Conservation (phyloP, 2,888 invertebrate genomes). For the Polydrusus cervinus region DNA sequence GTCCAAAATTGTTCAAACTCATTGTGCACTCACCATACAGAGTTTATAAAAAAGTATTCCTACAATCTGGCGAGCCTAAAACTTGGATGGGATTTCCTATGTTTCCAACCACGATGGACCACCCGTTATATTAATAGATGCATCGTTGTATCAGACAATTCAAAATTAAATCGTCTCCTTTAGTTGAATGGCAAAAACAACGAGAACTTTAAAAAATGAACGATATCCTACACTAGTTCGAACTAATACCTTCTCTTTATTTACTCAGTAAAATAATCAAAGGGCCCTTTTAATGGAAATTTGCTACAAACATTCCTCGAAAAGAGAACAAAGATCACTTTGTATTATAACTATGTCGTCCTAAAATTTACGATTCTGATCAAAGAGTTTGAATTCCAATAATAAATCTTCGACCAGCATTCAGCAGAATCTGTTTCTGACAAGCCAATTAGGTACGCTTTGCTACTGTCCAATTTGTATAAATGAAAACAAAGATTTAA, state of each 20-base stretch:
- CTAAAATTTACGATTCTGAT: constrained; percentile 39
- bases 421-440: constrained; percentile 41
- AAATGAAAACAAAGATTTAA: constrained; percentile 40
- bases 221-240: too few relatives aligned
- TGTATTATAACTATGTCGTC: constrained; percentile 40
- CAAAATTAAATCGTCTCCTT: too few relatives aligned
- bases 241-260: neutral
- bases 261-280: neutral
- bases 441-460: constrained; percentile 47
- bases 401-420: constrained; percentile 40
- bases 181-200: neutral
- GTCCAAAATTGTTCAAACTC: too few relatives aligned
- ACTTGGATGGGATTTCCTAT: too few relatives aligned
- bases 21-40: too few relatives aligned
- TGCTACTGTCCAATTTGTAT: constrained; percentile 41
- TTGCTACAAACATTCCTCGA: constrained; percentile 6
- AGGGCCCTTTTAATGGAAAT: constrained; percentile 8
- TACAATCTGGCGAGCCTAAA: too few relatives aligned
- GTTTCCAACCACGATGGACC: too few relatives aligned
- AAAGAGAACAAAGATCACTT: constrained; percentile 43
- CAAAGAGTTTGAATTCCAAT: constrained; percentile 47
- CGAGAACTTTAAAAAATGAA: neutral
- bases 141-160: too few relatives aligned
- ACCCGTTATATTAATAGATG: too few relatives aligned
- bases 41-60: too few relatives aligned